Conservation (phyloP, 2,113 vertebrate species). For the Syngnathoides biaculeatus region DNA sequence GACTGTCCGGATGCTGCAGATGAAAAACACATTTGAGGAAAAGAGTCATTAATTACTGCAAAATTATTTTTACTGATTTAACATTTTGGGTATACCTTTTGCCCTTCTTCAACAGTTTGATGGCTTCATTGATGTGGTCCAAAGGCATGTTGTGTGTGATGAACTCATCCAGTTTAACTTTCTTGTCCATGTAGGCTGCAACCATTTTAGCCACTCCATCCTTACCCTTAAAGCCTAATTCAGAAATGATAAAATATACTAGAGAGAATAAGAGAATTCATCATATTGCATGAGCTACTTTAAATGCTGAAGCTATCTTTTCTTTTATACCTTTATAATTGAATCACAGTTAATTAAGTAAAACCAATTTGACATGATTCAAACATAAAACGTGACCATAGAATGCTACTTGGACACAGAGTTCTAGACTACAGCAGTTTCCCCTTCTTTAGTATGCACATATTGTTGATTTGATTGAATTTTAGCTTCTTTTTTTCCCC, state of each 20-base stretch:
- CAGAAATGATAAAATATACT: not conserved
- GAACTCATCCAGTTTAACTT: conserved; percentile 74
- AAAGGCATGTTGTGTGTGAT: conserved; percentile 74
- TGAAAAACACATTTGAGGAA: not conserved
- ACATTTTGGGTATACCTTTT: conserved; percentile 63
- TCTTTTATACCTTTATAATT: too few species aligned
- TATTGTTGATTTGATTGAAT: too few species aligned
- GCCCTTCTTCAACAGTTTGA: conserved; percentile 72
- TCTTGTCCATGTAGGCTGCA: conserved; percentile 73
- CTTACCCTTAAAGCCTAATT: conserved; percentile 73
- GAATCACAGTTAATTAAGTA: too few species aligned
- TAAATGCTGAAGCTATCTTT: not conserved
- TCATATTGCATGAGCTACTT: not conserved
- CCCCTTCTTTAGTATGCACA: too few species aligned
- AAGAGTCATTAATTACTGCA: not conserved
- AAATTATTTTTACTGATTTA: not conserved
- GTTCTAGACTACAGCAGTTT: too few species aligned
- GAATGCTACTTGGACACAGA: too few species aligned
- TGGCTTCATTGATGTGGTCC: conserved; percentile 74
- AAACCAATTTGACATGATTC: too few species aligned
- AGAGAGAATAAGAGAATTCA: not conserved
- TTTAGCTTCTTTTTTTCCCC: too few species aligned
- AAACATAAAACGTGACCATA: too few species aligned
- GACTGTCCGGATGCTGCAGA: conserved; percentile 82
- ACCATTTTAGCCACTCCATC: conserved; percentile 73